Percentiles rank a stretch among this genome's conserved stretches.
Conservation (phyloP, 1,140 invertebrate genomes). For the Carposina sasakii region DNA sequence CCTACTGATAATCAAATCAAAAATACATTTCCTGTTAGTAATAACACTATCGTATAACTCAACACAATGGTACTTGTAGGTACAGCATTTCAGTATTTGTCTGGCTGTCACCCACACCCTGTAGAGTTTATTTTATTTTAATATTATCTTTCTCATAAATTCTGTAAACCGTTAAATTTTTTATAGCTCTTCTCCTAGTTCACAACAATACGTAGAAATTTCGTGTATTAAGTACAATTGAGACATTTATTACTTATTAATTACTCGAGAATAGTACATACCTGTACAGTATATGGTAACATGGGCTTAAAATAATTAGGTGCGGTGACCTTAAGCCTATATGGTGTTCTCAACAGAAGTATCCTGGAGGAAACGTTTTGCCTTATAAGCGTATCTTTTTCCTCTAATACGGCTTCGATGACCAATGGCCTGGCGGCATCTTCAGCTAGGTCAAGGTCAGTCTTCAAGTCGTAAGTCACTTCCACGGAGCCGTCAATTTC, state of each 20-base stretch:
- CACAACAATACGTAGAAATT: too few species aligned
- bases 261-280: conserved; percentile 62
- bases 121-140: too few species aligned
- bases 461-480: conserved; percentile 81
- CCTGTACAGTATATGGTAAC: conserved; percentile 86
- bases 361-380: conserved; percentile 86
- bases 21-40: too few species aligned
- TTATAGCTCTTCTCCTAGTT: too few species aligned
- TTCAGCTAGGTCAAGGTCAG: conserved; percentile 81
- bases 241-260: not conserved
- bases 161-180: too few species aligned
- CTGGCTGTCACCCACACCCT: too few species aligned
- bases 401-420: conserved; percentile 86
- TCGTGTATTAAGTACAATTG: too few species aligned
- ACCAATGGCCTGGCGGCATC: conserved; percentile 83
- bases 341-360: conserved; percentile 85
- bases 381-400: conserved; percentile 83
- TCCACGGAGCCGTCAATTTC: conserved; percentile 84
- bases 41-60: too few species aligned
- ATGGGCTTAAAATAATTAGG: conserved; percentile 91
- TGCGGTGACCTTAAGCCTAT: conserved; percentile 87
- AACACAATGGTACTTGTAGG: too few species aligned
- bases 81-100: too few species aligned
- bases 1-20: too few species aligned
- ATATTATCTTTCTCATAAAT: too few species aligned